These are phyloP conservation scores for Morus bassanus DNA, from an alignment of 2,797 vertebrate species.

Conservation along the genomic window DNA sequence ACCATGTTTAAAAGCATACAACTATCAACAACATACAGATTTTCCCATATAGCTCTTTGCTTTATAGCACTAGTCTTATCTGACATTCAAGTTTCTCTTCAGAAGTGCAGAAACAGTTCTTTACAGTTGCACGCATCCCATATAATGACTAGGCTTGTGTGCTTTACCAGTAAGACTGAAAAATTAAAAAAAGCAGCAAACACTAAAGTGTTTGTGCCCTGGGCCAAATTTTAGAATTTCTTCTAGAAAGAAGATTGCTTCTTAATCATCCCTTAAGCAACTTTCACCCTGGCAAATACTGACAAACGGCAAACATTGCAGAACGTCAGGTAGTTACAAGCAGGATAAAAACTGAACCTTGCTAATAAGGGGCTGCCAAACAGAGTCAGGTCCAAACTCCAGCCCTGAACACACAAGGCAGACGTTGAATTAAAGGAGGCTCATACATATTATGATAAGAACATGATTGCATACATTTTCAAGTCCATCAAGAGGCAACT, in stretches of 20 bases:
- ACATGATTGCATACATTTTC: neutral
- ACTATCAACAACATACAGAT: neutral
- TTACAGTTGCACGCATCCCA: neutral
- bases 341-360: neutral
- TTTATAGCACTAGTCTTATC: neutral
- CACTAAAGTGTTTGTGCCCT: neutral
- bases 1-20: neutral
- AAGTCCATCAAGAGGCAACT: neutral
- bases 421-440: neutral
- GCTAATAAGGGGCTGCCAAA: neutral
- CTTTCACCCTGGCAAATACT: neutral
- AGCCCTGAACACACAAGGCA: neutral
- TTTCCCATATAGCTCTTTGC: neutral
- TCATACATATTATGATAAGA: accelerated
- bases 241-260: neutral
- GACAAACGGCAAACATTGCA: accelerated
- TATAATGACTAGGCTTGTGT: neutral
- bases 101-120: neutral
- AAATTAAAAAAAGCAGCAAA: neutral
- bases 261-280: neutral
- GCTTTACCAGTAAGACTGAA: neutral
- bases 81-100: neutral
- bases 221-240: neutral
- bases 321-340: neutral
- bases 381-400: neutral